Conservation (phyloP, 2,113 vertebrate genomes). For the Tachycineta bicolor region DNA sequence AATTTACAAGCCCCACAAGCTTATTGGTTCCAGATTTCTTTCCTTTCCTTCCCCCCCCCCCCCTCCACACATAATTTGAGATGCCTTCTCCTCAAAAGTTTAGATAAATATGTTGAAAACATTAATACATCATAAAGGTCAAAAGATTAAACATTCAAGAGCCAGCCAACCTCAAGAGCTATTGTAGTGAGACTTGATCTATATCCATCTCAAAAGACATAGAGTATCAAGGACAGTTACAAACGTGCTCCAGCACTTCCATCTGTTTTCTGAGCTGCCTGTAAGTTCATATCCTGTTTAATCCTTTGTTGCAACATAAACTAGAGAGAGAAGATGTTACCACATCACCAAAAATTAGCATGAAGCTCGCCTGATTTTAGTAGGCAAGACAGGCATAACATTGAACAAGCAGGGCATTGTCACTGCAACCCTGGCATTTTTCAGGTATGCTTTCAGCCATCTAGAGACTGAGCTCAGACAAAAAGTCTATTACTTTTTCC, state of each 20-base stretch:
- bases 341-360: background rate
- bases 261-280: background rate
- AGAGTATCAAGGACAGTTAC: background rate
- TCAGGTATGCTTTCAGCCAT: background rate
- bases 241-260: background rate
- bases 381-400: background rate
- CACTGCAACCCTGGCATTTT: background rate
- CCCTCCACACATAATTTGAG: slow-evolving; percentile 15
- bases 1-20: slow-evolving; percentile 67
- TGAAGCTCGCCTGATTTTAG: background rate
- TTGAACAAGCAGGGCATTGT: background rate
- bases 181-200: background rate
- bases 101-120: slow-evolving; percentile 53
- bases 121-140: slow-evolving; percentile 36
- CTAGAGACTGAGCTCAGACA: background rate
- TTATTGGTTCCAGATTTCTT: slow-evolving; percentile 69
- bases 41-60: background rate
- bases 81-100: slow-evolving; percentile 54
- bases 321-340: background rate
- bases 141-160: slow-evolving; percentile 7
- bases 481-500: background rate
- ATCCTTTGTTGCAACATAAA: background rate
- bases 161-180: background rate
- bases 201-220: background rate
- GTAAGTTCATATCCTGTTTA: background rate